These are phyloP conservation scores for Acanthornis magna DNA, from an alignment of 2,797 vertebrate genomes.

Conservation along the genomic window DNA sequence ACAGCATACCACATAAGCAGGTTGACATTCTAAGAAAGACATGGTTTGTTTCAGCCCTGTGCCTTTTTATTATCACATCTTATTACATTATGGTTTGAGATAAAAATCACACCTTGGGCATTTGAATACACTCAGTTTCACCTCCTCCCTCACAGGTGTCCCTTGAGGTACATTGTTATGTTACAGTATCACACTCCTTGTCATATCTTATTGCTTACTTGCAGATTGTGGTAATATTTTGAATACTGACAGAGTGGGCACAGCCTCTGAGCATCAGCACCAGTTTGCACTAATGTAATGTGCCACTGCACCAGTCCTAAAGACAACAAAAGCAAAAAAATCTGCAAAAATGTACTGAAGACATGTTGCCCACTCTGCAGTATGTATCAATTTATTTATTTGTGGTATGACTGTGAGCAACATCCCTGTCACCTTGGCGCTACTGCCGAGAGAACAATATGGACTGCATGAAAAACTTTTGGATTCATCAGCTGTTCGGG, in stretches of 20 bases:
- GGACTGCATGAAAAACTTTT: background rate
- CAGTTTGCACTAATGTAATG: conserved; percentile 51
- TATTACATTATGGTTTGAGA: conserved; percentile 60
- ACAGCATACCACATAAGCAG: background rate
- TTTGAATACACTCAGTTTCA: conserved; percentile 41
- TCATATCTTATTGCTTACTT: conserved; percentile 18
- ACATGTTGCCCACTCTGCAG: background rate
- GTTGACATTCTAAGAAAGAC: conserved; percentile 17
- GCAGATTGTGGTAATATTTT: conserved; percentile 38
- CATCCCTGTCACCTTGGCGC: background rate
- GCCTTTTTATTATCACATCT: conserved; percentile 68
- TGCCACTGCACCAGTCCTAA: conserved; percentile 55
- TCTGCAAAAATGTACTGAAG: background rate
- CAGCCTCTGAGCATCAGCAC: conserved; percentile 45
- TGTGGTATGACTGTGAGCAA: background rate
- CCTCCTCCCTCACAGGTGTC: conserved; percentile 56
- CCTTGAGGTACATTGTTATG: conserved; percentile 5
- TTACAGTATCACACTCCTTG: conserved; percentile 33
- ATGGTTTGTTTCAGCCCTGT: conserved; percentile 15
- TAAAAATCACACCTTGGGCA: conserved; percentile 58
- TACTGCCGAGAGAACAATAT: background rate
- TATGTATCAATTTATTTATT: background rate
- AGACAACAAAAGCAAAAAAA: conserved; percentile 30
- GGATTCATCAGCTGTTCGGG: background rate
- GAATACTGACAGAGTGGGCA: conserved; percentile 25